A percentile compares a stretch with the other conserved stretches of the same genome.
These are phyloP conservation scores for Hetaerina titia DNA, from an alignment of 2,888 invertebrate genomes.

Conservation along the genomic window DNA sequence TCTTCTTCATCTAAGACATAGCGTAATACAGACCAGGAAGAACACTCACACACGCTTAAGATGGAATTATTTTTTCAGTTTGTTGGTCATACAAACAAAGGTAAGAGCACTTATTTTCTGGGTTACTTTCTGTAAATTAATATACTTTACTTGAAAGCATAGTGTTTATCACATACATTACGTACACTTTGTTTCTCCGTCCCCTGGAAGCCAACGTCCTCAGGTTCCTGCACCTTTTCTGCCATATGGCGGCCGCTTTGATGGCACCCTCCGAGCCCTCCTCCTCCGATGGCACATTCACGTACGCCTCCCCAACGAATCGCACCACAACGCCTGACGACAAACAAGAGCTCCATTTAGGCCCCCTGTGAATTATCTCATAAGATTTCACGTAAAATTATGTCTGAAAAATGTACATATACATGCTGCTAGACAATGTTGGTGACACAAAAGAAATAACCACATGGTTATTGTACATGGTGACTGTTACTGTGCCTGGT, in stretches of 20 bases:
- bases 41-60: no score
- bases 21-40: no score
- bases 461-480: not conserved
- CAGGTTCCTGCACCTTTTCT: conserved; percentile 46
- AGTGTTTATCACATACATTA: not conserved
- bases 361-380: not conserved
- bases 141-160: not conserved
- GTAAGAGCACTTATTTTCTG: no score
- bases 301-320: conserved; percentile 73
- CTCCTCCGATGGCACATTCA: conserved; percentile 72
- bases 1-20: no score
- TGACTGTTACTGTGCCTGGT: no score
- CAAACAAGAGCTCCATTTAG: not conserved
- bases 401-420: not conserved
- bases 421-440: no score
- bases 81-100: no score
- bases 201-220: conserved; percentile 32
- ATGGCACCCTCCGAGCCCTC: conserved; percentile 29
- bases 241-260: conserved; percentile 41
- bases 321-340: conserved; percentile 73
- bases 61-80: no score
- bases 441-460: not conserved
- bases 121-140: no score
- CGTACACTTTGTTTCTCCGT: conserved; percentile 73
- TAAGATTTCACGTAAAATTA: not conserved